phyloP scores from a whole-genome alignment of 1,140 invertebrate genomes.

The Pseudomyrmex cubaensis region DNA sequence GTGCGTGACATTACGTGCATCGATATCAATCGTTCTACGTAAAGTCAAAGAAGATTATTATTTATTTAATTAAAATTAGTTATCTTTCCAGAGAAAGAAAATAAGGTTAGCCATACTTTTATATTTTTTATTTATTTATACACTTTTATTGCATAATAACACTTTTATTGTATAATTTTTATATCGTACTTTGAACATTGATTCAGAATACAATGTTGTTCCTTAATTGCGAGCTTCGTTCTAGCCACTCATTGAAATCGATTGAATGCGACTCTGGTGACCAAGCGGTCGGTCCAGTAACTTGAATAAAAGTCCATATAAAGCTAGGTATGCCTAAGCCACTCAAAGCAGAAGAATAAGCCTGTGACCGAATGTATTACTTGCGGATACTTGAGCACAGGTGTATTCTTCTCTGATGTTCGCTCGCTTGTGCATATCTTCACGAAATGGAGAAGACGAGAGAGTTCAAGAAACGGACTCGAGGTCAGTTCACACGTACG shows the following conservation, averaged over 20 bases:
- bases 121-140: constrained; percentile 11
- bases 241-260: neutral
- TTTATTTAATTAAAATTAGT: no score
- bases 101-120: neutral
- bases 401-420: constrained; percentile 49
- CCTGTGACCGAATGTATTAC: constrained; percentile 39
- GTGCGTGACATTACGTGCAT: neutral
- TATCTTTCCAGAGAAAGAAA: no score
- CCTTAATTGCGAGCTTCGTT: neutral
- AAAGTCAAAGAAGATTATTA: no score
- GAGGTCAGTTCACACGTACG: constrained; percentile 63
- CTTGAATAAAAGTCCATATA: constrained; percentile 6
- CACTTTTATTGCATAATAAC: neutral
- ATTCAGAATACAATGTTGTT: neutral
- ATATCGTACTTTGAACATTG: neutral
- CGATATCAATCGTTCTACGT: neutral
- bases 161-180: no score
- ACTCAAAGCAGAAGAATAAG: constrained; percentile 26
- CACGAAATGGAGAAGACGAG: constrained; percentile 28
- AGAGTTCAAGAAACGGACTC: constrained; percentile 36
- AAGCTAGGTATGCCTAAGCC: constrained; percentile 36
- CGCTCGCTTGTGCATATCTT: constrained; percentile 36
- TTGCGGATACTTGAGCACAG: constrained; percentile 59
- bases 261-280: constrained; percentile 22
- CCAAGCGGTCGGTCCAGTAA: neutral